Evolutionary conservation across 2,888 invertebrate species (phyloP), one percentile per base, ranked within the genome.

Genomic region (Lobophora halterata): DNA sequence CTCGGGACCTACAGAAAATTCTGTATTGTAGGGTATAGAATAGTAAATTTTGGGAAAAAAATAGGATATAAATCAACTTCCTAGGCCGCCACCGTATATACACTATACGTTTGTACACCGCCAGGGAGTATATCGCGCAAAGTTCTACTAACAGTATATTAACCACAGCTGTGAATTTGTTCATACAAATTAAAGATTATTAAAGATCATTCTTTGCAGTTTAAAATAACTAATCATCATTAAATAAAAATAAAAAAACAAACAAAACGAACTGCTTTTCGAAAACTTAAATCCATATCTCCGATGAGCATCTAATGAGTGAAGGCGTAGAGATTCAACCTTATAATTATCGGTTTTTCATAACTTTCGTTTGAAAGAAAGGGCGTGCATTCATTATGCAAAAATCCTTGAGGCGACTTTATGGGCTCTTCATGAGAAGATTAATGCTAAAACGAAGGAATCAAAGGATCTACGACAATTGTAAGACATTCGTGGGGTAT

Each of bases 391-490:
- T 42, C 48, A 52, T 48, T 43, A 49, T 49, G 46, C 59, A 63
- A 68, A 65, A 64, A 62, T 62, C 63, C 49, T 55, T 32, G 48
- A 49, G 55, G 49, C 35, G 49, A 57, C 41, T 63, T 67, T 65
- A 67, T 56, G 56, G 53, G 32, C 45, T 58, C 58, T 68, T 74
- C 67, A 67, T 59, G 65, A 61, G 52, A 52, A 65, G 71, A 74
- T 75, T 74, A 74, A 67, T 65, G 58, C 40, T 62, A 59, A 62
- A 70, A 65, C 62, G 66, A 56, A 65, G 61, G 69, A 63, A 71
- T 75, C 71, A 71, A 64, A 68, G 48, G 60, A 65, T 65, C 64
- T 55, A 35, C 34, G 27, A 27, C 40, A 37, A 60, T 58, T 46
- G 43, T 55, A 35, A 34, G 27, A 27, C 40, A 37, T 59, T 58